Evolutionary conservation across 2,113 vertebrate genomes (phyloP), one percentile per base, ranked within the genome.

Genomic region (Hippolais icterina): DNA sequence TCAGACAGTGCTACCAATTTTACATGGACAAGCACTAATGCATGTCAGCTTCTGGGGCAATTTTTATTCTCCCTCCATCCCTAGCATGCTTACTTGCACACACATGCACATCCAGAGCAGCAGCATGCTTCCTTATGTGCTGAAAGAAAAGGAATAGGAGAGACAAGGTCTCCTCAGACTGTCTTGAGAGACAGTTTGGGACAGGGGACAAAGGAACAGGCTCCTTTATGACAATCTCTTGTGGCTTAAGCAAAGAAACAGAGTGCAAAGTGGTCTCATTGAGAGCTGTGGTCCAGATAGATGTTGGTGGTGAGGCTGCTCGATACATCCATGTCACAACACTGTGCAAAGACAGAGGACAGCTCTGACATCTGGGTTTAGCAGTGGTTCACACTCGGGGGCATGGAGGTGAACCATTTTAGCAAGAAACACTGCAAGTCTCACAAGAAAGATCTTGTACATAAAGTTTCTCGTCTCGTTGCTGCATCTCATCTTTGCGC

Each of bases 301-400:
- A 20, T 1, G 20, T 19, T 54, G 25, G 53, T 18, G 37, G 49
- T 15, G 23, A 81, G 54, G 82, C 44, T 77, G 78, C 18, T 60
- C 0, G 0, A 18, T 31, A 21, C 0, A 0, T 29, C 53, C 2
- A 3, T 29, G 8, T 52, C 42, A 23, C 33, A n/a, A 3, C 12
- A 2, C 7, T 27, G 3, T 19, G 11, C n/a, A 31, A 56, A 89
- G 70, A 16, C 80, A 82, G 39, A n/a, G 29, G 46, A 25, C 1
- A 2, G n/a, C 64, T 20, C 31, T 11, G 29, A 57, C 11, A 15
- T 29, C 28, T 10, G 41, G 16, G 9, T 17, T 50, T 56, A 35
- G 47, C n/a, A 24, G 69, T 7, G 37, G 31, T 10, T 31, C 44
- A 29, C 6, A 2, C 46, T 19, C 6, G 2, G 8, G 41, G 46